phyloP scores from a whole-genome alignment of 2,888 invertebrate species.

The Fragum whitleyi region DNA sequence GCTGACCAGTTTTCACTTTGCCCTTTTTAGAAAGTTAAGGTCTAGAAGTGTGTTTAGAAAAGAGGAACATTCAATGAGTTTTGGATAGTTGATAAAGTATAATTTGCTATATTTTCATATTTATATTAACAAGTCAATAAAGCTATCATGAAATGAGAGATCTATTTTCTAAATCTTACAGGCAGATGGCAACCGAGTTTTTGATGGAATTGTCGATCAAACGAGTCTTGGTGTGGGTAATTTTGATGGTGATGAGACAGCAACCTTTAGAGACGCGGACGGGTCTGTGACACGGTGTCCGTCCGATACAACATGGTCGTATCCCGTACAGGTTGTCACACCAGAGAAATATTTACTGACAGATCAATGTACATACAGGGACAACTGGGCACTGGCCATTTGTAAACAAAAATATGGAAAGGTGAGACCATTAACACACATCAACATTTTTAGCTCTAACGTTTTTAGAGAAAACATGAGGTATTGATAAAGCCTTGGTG shows the following conservation, averaged over 20 bases:
- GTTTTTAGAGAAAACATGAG: too few species aligned
- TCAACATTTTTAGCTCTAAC: too few species aligned
- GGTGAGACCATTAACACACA: too few species aligned
- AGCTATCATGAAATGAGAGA: too few species aligned
- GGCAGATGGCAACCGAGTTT: constrained; percentile 39
- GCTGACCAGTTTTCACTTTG: too few species aligned
- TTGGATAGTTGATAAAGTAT: too few species aligned
- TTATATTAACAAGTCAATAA: too few species aligned
- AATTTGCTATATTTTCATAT: too few species aligned
- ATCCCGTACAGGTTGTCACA: constrained; percentile 31
- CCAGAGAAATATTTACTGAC: constrained; percentile 33
- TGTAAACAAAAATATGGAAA: constrained; percentile 48
- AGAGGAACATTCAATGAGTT: too few species aligned
- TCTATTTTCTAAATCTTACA: background rate
- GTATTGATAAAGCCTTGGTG: too few species aligned
- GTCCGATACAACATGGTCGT: constrained; percentile 4
- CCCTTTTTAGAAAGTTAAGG: too few species aligned
- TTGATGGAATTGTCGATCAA: constrained; percentile 39
- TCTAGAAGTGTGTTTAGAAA: too few species aligned
- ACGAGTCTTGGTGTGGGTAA: constrained; percentile 20
- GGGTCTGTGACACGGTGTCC: constrained; percentile 40
- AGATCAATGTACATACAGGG: constrained; percentile 36
- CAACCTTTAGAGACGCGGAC: constrained; percentile 48
- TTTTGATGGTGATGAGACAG: constrained; percentile 40
- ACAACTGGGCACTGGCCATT: constrained; percentile 46